Evolutionary conservation across 2,888 invertebrate genomes (phyloP), one percentile per base, ranked within the genome.

Genomic region (Brassicogethes aeneus): DNA sequence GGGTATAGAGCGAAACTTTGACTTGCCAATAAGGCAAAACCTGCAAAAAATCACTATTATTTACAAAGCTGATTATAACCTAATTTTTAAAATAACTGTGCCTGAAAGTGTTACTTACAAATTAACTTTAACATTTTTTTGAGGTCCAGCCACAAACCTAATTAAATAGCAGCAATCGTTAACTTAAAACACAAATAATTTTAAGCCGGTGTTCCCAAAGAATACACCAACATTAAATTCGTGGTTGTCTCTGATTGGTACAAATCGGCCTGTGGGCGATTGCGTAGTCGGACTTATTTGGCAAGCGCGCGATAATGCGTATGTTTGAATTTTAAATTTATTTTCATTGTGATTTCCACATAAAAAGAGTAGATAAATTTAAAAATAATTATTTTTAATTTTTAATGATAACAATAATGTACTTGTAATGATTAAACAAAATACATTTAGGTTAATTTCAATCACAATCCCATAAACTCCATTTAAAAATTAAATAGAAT

Each of bases 1-100:
- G 82, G 75, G 58, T 87, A 87, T 36, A 87, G 68, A 35, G 73
- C 75, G 42, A 61, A 61, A 13, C 65, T 65, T 44, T 60, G 56
- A 31, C 61, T 51, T 44, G 62, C 39, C 17, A 68, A 52, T 17
- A 60, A 43, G 37, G 51, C 43, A 16, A 60, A 46, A 49, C 54
- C 60, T 59, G 40, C 2, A 51, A 54, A 37, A 37, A 37, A 34
- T 36, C 10, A 7, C 10, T 23, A 23, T 10, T 10, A 15, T 37
- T 37, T 36, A 3, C 17, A 34, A 16, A 30, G 8, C 40, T 35
- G 15, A 15, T 38, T 39, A 36, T 39, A 41, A 46, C 39, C 43
- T 40, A 36, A 7, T 23, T 7, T 23, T 23, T 7, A 23, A 23
- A 7, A 23, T 23, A 23, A 23, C 23, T 5, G 10, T 23, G 5